A percentile compares a stretch with the other conserved stretches of the same genome.
phyloP scores from a whole-genome alignment of 2,113 vertebrate species.

The Sardina pilchardus region DNA sequence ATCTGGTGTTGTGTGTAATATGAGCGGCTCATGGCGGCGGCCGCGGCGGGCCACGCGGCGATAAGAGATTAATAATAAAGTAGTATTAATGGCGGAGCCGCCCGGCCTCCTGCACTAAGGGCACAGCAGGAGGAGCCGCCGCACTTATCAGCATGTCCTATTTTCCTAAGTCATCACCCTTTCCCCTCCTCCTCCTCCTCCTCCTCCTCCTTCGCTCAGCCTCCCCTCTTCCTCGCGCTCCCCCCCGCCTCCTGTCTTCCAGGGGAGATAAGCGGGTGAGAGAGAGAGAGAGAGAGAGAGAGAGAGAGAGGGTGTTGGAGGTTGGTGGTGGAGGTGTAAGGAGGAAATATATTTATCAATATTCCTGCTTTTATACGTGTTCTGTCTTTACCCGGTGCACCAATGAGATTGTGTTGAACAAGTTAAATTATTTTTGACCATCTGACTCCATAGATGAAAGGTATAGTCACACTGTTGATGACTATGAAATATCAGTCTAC shows the following conservation, averaged over 20 bases:
- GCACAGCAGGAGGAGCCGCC: conserved; percentile 40
- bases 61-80: conserved; percentile 35
- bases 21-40: not conserved
- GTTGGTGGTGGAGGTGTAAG: not conserved
- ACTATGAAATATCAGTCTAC: no score
- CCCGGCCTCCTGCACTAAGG: conserved; percentile 38
- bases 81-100: conserved; percentile 44
- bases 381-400: no score
- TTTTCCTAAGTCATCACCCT: conserved; percentile 38
- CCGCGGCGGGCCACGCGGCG: not conserved
- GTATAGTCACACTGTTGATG: no score
- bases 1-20: conserved; percentile 11
- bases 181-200: conserved; percentile 24
- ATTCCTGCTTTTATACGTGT: no score
- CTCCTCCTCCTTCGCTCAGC: not conserved
- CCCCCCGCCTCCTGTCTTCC: not conserved
- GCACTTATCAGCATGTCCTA: conserved; percentile 38
- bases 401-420: no score
- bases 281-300: conserved; percentile 19
- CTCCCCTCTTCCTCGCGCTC: not conserved
- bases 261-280: conserved; percentile 29
- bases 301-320: conserved; percentile 8
- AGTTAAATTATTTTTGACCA: no score
- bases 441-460: no score
- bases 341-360: no score